These are phyloP conservation scores for Sisor rabdophorus DNA, from an alignment of 2,113 vertebrate genomes.

Conservation along the genomic window DNA sequence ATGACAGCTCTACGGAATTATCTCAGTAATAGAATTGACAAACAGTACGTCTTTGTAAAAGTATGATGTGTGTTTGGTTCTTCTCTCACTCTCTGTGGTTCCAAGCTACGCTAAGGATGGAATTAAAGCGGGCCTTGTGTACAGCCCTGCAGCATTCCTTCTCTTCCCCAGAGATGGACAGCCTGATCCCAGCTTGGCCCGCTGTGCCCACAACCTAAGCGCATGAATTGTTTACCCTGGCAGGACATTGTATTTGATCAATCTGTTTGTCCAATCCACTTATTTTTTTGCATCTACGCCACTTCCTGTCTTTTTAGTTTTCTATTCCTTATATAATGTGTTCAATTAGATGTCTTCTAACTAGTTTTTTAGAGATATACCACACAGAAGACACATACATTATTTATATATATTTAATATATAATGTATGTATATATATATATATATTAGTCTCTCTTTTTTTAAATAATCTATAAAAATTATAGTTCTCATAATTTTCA, in stretches of 20 bases:
- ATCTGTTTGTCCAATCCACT: conserved; percentile 63
- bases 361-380: too few relatives aligned
- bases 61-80: not conserved
- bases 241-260: conserved; percentile 64
- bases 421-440: too few relatives aligned
- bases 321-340: conserved; percentile 14
- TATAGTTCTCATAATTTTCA: too few relatives aligned
- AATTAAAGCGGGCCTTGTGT: conserved; percentile 28
- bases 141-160: conserved; percentile 35
- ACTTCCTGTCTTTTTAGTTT: conserved; percentile 6
- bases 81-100: not conserved
- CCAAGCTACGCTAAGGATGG: not conserved
- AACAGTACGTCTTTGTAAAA: conserved; percentile 17
- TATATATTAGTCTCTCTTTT: too few relatives aligned
- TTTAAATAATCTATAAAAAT: too few relatives aligned
- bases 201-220: conserved; percentile 56
- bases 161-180: conserved; percentile 47
- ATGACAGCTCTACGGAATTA: not conserved
- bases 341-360: not conserved
- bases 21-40: conserved; percentile 10
- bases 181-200: conserved; percentile 48
- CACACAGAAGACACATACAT: too few relatives aligned
- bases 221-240: conserved; percentile 69
- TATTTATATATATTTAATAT: too few relatives aligned
- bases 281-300: conserved; percentile 36